These are phyloP conservation scores for Bathynomus jamesi DNA, from an alignment of 1,140 invertebrate species.

Conservation along the genomic window DNA sequence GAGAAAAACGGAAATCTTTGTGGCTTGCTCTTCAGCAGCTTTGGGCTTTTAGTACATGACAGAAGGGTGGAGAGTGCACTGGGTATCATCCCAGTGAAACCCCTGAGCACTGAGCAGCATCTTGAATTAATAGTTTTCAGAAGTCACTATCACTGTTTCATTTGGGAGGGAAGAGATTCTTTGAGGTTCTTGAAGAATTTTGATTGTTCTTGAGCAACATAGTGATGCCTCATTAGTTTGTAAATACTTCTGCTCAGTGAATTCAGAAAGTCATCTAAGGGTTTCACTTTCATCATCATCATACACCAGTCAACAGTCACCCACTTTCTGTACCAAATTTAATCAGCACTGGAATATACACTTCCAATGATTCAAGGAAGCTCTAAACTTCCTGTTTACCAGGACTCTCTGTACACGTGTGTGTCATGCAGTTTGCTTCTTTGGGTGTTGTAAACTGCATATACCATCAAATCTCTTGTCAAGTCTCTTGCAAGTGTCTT, in stretches of 20 bases:
- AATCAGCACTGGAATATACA: not conserved
- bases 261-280: not conserved
- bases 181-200: not conserved
- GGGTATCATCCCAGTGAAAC: no score
- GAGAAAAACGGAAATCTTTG: no score
- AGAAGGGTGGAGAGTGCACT: no score
- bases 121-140: no score
- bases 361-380: not conserved
- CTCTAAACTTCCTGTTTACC: not conserved
- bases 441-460: no score
- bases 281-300: not conserved
- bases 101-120: no score
- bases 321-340: not conserved
- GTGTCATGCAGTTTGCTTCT: not conserved
- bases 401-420: not conserved
- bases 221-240: not conserved
- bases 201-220: not conserved
- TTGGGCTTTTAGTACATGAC: no score
- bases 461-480: no score
- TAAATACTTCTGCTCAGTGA: not conserved
- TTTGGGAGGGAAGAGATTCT: not conserved
- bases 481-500: no score
- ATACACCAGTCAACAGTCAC: not conserved
- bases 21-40: no score
- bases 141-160: no score